Evolutionary conservation across 2,888 invertebrate species (phyloP).

Genomic region (Phlogophora meticulosa): DNA sequence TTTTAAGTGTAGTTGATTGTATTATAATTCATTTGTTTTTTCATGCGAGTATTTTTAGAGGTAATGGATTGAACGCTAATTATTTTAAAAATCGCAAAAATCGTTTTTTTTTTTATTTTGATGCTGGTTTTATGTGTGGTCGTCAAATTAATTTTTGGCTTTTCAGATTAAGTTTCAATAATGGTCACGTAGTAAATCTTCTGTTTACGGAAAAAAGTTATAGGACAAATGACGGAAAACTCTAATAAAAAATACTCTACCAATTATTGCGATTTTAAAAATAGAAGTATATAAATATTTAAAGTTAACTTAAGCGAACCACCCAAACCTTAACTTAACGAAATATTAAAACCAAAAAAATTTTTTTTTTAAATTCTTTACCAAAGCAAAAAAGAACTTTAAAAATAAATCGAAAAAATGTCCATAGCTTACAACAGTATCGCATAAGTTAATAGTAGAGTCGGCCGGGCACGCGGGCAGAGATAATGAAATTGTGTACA

Average conservation of each 20-base stretch:
- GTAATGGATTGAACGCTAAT: slow-evolving; percentile 7
- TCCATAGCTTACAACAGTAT: slow-evolving; percentile 84
- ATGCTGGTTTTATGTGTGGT: background rate
- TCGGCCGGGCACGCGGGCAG: slow-evolving; percentile 84
- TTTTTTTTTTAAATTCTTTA: background rate
- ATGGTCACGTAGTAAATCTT: too few relatives aligned
- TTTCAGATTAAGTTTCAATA: too few relatives aligned
- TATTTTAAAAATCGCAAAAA: background rate
- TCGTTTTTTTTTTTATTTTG: background rate
- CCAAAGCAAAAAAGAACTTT: background rate
- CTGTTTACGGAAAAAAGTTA: too few relatives aligned
- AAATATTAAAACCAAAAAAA: background rate
- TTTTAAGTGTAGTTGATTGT: slow-evolving; percentile 50
- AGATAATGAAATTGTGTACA: slow-evolving; percentile 91
- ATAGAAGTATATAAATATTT: too few relatives aligned
- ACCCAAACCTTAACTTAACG: background rate
- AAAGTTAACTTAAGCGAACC: background rate
- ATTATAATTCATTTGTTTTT: slow-evolving; percentile 41
- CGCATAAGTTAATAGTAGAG: slow-evolving; percentile 88
- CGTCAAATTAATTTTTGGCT: background rate
- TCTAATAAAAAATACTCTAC: too few relatives aligned
- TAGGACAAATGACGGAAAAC: too few relatives aligned
- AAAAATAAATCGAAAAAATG: slow-evolving; percentile 73
- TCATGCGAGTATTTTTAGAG: background rate
- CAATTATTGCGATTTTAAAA: too few relatives aligned